Base-by-base conservation (phyloP, 2,113 vertebrate genomes). In the Stegastes partitus region DNA sequence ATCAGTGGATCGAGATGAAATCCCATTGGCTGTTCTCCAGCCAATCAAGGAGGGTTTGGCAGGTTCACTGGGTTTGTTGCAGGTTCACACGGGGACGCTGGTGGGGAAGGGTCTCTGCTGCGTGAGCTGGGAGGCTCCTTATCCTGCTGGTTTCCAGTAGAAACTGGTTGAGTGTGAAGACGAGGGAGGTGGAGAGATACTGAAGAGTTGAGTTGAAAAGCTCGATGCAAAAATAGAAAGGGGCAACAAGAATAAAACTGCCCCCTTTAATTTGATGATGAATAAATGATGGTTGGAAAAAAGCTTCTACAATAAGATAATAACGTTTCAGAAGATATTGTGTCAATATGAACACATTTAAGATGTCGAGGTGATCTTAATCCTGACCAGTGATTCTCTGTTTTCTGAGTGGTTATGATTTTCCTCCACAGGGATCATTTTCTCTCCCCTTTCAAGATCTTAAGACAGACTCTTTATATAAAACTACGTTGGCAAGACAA, bases 11-110 rank as follows among this genome's bases (percentile, higher is more conserved):
- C 16, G 59, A 51, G 50, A 39, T n/a, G 15, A 11, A 58, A 37
- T 73, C 58, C 25, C 6, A 87, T 84, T 87, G 80, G 64, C 66
- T 44, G 47, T 10, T 54, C 45, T 79, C 51, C 45, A 87, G 47
- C 89, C 87, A 92, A 86, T 90, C 66, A 47, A 62, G 5, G 50
- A 53, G 12, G 28, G 31, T 37, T 28, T 5, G 49, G n/a, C 1
- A 11, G 72, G 89, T 79, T 92, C 84, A 87, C 1, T n/a, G 79
- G 51, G 89, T 51, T 86, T 61, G 68, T 75, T 68, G 0, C 22
- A 15, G 74, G 82, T 82, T 87, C 67, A 85, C n/a, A 49, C 10
- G 31, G 19, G 11, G 68, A 82, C 73, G 26, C 1, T 10, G 19
- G 4, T 10, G 63, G 54, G 66, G 68, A 81, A 74, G 59, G 68